phyloP scores from a whole-genome alignment of 1,140 invertebrate species.

The Caenorhabditis inopinata region DNA sequence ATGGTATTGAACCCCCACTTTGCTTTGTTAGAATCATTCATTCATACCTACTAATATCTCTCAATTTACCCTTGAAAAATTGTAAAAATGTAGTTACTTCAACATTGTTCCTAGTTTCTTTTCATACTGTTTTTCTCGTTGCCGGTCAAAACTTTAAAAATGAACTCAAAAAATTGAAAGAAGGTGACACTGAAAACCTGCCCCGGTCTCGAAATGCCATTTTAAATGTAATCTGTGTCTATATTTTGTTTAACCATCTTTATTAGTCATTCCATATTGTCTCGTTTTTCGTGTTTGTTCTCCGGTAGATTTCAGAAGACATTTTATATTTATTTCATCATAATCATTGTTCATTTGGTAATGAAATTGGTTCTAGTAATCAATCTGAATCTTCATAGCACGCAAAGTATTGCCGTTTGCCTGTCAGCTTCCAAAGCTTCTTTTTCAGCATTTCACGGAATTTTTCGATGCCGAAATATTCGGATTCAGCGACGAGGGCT shows the following conservation, averaged over 20 bases:
- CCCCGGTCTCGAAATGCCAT: slow-evolving; percentile 13
- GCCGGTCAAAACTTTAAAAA: slow-evolving; percentile 31
- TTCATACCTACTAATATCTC: no score
- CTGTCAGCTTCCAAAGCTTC: slow-evolving; percentile 37
- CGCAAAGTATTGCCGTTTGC: slow-evolving; percentile 10
- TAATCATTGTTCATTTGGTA: background rate
- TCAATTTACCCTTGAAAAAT: background rate
- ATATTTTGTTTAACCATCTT: background rate
- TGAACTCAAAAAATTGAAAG: slow-evolving; percentile 6
- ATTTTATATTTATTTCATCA: background rate
- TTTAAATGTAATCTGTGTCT: background rate
- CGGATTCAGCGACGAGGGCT: background rate
- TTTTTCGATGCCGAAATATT: slow-evolving; percentile 24
- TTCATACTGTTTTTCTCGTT: background rate
- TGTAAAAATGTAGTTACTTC: background rate
- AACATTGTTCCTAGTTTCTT: background rate
- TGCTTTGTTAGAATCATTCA: no score
- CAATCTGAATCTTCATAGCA: slow-evolving; percentile 36
- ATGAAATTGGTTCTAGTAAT: background rate
- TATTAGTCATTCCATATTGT: slow-evolving; percentile 41
- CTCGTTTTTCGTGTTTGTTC: background rate
- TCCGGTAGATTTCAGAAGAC: background rate
- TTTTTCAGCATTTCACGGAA: slow-evolving; percentile 31
- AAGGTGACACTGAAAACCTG: background rate
- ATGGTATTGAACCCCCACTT: background rate